A percentile compares a stretch with the other conserved stretches of the same genome.
Evolutionary conservation across 2,797 vertebrate species (phyloP).

Genomic region (Gadopsis bispinosus): DNA sequence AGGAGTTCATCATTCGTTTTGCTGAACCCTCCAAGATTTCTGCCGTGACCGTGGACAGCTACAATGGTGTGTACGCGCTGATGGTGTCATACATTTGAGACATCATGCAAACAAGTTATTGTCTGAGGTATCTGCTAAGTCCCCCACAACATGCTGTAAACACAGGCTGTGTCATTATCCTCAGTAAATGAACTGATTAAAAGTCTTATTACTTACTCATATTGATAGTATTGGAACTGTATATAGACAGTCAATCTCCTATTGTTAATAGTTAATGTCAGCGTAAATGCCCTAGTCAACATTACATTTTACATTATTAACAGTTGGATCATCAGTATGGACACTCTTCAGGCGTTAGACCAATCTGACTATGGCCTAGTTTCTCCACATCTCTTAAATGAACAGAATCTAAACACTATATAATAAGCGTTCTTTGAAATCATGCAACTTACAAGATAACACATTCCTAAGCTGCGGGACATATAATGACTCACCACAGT

Average conservation of each 20-base stretch:
- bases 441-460: neutral
- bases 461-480: neutral
- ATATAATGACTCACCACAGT: neutral
- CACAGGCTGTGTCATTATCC: neutral
- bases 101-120: neutral
- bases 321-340: neutral
- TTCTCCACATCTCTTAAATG: neutral
- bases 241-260: neutral
- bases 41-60: constrained; percentile 88
- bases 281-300: neutral
- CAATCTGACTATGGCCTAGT: too few species aligned
- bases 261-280: neutral
- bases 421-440: neutral
- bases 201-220: neutral
- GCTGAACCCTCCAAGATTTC: constrained; percentile 84
- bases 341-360: neutral
- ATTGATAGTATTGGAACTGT: neutral
- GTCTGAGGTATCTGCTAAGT: neutral
- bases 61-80: constrained; percentile 83
- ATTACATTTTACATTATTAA: neutral
- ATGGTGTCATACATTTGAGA: neutral
- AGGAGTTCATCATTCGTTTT: constrained; percentile 92
- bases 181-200: neutral
- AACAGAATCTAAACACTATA: neutral
- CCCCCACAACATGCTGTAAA: neutral